Evolutionary conservation across 2,888 invertebrate species (phyloP).

Genomic region (Cerceris ruficornis): DNA sequence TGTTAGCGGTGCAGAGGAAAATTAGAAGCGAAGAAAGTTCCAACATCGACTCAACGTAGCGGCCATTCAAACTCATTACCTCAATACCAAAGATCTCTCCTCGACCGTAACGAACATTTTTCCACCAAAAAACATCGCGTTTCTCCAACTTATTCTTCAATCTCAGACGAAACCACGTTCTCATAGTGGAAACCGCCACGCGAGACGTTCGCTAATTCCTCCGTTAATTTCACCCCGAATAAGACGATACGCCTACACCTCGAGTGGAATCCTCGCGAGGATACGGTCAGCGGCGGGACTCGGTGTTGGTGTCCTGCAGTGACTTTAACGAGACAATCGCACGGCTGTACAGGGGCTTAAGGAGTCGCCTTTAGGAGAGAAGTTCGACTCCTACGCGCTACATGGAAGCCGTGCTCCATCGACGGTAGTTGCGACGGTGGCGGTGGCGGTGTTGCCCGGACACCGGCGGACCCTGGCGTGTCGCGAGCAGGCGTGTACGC

Average conservation of each 20-base stretch:
- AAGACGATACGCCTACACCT: slow-evolving; percentile 33
- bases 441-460: slow-evolving; percentile 53
- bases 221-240: slow-evolving; percentile 49
- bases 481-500: slow-evolving; percentile 77
- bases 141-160: too few species aligned
- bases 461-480: slow-evolving; percentile 68
- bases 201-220: slow-evolving; percentile 27
- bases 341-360: slow-evolving; percentile 54
- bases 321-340: slow-evolving; percentile 75
- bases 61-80: slow-evolving; percentile 46
- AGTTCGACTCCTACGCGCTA: slow-evolving; percentile 69
- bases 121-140: background rate
- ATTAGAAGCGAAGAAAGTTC: slow-evolving; percentile 61
- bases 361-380: slow-evolving; percentile 55
- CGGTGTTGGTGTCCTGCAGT: slow-evolving; percentile 63
- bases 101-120: background rate
- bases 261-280: background rate
- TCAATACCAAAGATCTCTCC: slow-evolving; percentile 30
- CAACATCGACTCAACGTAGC: slow-evolving; percentile 45
- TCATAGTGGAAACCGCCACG: too few species aligned
- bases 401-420: slow-evolving; percentile 53
- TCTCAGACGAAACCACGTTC: too few species aligned
- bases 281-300: slow-evolving; percentile 9
- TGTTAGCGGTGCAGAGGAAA: slow-evolving; percentile 60
- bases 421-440: slow-evolving; percentile 35